phyloP scores from a whole-genome alignment of 2,888 invertebrate genomes.

The Xestia ashworthii region DNA sequence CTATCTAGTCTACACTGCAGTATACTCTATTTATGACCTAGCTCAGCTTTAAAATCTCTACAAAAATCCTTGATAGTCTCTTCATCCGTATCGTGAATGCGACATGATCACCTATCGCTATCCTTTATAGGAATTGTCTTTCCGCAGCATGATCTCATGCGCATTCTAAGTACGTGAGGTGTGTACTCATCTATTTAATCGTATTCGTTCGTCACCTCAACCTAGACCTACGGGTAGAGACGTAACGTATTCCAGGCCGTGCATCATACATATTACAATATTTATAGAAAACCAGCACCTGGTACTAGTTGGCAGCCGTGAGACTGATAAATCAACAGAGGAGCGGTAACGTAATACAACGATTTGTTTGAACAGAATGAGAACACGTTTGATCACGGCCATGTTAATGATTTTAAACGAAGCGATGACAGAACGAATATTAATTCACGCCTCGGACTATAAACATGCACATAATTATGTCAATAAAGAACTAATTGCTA shows the following conservation, averaged over 20 bases:
- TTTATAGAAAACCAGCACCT: conserved; percentile 42
- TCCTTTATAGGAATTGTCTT: conserved; percentile 18
- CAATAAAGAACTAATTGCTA: conserved; percentile 16
- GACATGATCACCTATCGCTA: conserved; percentile 3
- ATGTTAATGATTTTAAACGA: conserved; percentile 22
- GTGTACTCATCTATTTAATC: conserved; percentile 28
- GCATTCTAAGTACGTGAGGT: conserved; percentile 22
- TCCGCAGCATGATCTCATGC: conserved; percentile 43
- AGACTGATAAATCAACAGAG: conserved; percentile 19
- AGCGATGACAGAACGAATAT: conserved; percentile 13
- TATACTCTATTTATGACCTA: not conserved
- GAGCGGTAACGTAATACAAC: conserved; percentile 7
- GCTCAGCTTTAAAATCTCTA: not conserved
- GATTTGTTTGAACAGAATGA: conserved; percentile 3
- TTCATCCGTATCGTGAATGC: not conserved
- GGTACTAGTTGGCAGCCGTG: conserved; percentile 34
- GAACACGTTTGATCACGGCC: conserved; percentile 10
- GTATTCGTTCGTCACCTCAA: conserved; percentile 39
- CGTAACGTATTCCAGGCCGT: conserved; percentile 14
- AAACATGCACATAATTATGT: conserved; percentile 20
- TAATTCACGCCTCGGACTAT: conserved; percentile 1
- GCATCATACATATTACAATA: conserved; percentile 20
- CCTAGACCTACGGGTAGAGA: conserved; percentile 39
- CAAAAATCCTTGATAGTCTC: not conserved
- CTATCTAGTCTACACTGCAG: not conserved